Evolutionary conservation across 2,113 vertebrate genomes (phyloP), one percentile per base, ranked within the genome.

Genomic region (Psilopsiagon aurifrons): DNA sequence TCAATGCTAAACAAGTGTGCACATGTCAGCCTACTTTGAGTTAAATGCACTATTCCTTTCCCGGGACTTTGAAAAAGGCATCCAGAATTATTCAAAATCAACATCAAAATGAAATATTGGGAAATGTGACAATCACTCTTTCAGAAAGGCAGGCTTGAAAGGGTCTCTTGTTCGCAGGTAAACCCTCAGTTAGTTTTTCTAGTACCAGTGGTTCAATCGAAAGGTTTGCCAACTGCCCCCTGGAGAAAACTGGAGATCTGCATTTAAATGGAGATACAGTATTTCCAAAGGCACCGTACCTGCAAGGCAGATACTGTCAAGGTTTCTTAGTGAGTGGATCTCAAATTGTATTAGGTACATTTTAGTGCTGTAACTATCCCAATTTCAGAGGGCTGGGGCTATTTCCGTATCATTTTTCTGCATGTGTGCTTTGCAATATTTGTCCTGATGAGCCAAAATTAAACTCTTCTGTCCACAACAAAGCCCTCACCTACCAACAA

Each of bases 261-360:
- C 98, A 97, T 98, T 98, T 98, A 98, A 98, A 98, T 97, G 95
- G 97, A 98, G 98, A 98, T 91, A 96, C 0, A 98, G 87, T 96
- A 97, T 98, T 98, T 98, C 96, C 95, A 97, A 97, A 97, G 52
- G 97, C 96, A 96, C 23, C 9, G 95, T 97, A 97, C 95, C 97
- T 98, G 96, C 96, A 94, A 98, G 98, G 98, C 98, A 98, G 97
- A 97, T 86, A 92, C 96, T 94, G 94, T 97, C 98, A 97, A 97
- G 95, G 93, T 96, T 98, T 97, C 97, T 95, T 83, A 97, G 95
- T 81, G 90, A 97, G 92, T 94, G 85, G 91, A 97, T 97, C 93
- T 97, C 95, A 95, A 93, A 98, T 96, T 96, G 86, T 94, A 91
- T 95, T 92, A 97, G 95, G 90, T 92, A 94, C 89, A 95, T 97